Base-by-base conservation (phyloP, 2,797 vertebrate genomes). In the Melanogrammus aeglefinus region DNA sequence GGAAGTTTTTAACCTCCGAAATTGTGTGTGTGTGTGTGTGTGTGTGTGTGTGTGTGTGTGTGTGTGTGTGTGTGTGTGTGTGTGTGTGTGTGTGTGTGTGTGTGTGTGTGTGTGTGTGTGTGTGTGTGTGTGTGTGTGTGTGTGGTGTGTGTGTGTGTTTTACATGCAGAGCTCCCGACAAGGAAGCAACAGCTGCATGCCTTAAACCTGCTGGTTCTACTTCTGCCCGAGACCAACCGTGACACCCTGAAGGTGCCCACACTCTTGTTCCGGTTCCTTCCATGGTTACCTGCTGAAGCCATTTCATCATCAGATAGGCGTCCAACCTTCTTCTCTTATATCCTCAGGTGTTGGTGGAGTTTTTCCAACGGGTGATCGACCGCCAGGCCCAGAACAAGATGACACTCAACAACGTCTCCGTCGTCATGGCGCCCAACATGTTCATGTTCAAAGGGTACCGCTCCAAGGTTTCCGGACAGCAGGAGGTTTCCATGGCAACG, bases 381-480 rank as follows among this genome's bases (percentile, higher is more conserved):
- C 96, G 95, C 83, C 95, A 94, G 91, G 94, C 95, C 78, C 94
- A 95, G 83, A 99, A 99, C 84, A 98, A 97, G 93, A 99, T 99
- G 98, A 99, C 95, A 0, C 84, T 96, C 69, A 98, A 96, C 89
- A 99, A 99, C 9, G 95, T 99, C 27, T 96, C 97, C 0, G 95
- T 99, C 92, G 95, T 99, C 86, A 99, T 99, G 96, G 96, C 98
- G 6, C 98, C 98, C 38, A 99, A 98, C 91, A 96, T 99, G 91
- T 98, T 99, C 93, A 96, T 96, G 39, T 96, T 95, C 84, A 97
- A 96, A 79, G 92, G 95, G 0, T 88, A 96, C 78, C 92, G 94
- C 80, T 91, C 93, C 76, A 99, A 98, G 91, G 85, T 93, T 63
- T 92, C 90, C 0, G 97, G 96, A 77, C 96, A 98, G 84, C 95